Percentiles rank a stretch among this genome's conserved stretches.
phyloP scores from a whole-genome alignment of 1,140 invertebrate genomes.

The Psilanteris sp. region DNA sequence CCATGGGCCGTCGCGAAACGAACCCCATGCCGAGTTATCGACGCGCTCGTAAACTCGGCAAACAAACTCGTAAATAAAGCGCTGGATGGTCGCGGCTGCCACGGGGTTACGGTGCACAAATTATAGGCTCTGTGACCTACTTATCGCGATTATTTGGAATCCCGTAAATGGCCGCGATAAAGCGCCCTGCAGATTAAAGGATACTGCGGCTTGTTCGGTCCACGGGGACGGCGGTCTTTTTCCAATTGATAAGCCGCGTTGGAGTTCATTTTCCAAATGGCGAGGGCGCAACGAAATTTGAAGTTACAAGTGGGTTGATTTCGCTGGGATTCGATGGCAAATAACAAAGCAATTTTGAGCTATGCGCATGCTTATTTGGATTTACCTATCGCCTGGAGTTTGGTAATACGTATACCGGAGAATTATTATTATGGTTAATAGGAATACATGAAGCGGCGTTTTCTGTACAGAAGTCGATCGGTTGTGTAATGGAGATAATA shows the following conservation, averaged over 20 bases:
- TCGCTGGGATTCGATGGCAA: not conserved
- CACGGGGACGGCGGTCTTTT: not conserved
- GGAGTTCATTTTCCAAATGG: conserved; percentile 16
- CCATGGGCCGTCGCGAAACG: conserved; percentile 23
- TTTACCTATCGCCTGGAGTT: no score
- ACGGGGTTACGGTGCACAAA: conserved; percentile 51
- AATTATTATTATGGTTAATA: no score
- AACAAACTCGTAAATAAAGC: conserved; percentile 55
- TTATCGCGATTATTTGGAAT: conserved; percentile 45
- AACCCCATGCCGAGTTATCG: conserved; percentile 51
- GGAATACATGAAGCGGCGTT: no score
- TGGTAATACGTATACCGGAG: no score
- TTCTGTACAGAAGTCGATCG: no score
- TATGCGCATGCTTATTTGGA: no score
- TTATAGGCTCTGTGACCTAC: conserved; percentile 52
- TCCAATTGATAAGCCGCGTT: conserved; percentile 32
- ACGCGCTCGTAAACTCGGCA: conserved; percentile 44
- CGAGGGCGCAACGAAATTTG: not conserved
- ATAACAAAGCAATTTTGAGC: not conserved
- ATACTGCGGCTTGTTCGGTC: conserved; percentile 1
- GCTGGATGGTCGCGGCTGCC: conserved; percentile 24
- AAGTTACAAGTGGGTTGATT: not conserved
- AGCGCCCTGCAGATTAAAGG: conserved; percentile 36
- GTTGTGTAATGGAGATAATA: no score
- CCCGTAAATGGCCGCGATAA: conserved; percentile 37